Conservation (phyloP, 2,113 vertebrate genomes). For the Alectura lathami region DNA sequence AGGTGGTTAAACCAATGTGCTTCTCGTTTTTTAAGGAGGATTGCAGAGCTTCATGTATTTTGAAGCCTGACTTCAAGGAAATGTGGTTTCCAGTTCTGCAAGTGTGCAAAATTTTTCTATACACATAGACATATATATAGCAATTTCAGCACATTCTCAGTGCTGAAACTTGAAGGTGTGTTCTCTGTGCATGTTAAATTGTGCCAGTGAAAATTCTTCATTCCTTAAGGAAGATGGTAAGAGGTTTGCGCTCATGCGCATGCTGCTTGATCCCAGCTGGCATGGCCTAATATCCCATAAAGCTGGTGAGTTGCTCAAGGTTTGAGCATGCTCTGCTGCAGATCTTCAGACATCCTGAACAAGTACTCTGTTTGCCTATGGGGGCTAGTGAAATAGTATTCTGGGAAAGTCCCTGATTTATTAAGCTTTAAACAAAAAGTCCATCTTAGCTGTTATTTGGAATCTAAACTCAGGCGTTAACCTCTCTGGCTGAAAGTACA, state of each 20-base stretch:
- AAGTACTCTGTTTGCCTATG: conserved; percentile 12
- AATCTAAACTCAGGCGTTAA: conserved; percentile 88
- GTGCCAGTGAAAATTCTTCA: neutral
- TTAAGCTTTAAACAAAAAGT: conserved; percentile 81
- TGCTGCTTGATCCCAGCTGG: neutral
- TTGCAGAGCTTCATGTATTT: neutral
- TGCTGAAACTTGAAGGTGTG: neutral
- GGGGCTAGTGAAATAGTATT: conserved; percentile 73
- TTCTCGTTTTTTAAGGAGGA: neutral
- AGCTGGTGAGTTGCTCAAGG: neutral
- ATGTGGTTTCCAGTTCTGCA: neutral
- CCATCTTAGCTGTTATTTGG: conserved; percentile 84
- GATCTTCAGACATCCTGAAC: conserved; percentile 28
- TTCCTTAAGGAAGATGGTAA: neutral
- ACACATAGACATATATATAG: accelerated
- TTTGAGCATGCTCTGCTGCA: conserved; percentile 7
- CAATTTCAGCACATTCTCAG: neutral
- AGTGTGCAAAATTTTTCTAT: neutral
- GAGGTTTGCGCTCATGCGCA: neutral
- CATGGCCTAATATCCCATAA: neutral
- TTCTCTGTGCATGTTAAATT: neutral
- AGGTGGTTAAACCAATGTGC: neutral
- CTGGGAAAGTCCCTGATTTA: conserved; percentile 74
- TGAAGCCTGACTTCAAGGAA: neutral
- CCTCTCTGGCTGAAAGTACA: conserved; percentile 78